Conservation (phyloP, 2,888 invertebrate genomes). For the Muscina levida region DNA sequence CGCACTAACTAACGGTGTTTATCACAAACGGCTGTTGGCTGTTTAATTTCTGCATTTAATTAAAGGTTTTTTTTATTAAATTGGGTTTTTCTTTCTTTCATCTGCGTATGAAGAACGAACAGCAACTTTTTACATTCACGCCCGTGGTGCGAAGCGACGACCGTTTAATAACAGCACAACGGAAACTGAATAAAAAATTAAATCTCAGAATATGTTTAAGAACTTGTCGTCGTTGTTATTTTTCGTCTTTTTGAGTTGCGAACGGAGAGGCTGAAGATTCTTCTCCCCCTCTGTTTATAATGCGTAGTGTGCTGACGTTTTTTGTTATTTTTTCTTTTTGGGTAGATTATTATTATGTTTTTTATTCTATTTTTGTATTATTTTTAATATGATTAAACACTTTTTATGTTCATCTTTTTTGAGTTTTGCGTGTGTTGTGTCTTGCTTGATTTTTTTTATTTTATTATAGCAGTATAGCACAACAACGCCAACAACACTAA, state of each 20-base stretch:
- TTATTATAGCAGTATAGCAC: neutral
- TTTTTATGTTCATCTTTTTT: conserved; percentile 20
- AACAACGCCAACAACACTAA: neutral
- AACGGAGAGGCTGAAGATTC: neutral
- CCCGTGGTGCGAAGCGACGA: too few species aligned
- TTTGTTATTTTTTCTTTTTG: conserved; percentile 6
- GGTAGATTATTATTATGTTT: neutral
- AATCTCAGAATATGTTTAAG: too few species aligned
- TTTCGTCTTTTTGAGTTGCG: neutral
- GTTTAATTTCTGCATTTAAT: too few species aligned
- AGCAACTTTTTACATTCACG: too few species aligned
- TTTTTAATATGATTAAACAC: conserved; percentile 47
- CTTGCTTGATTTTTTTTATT: neutral
- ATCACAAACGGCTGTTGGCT: too few species aligned
- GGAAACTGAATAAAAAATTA: too few species aligned
- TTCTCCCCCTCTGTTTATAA: conserved; percentile 12
- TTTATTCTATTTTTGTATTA: conserved; percentile 6
- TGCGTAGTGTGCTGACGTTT: conserved; percentile 14
- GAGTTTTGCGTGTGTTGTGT: neutral
- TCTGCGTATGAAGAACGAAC: too few species aligned
- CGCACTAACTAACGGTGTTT: too few species aligned
- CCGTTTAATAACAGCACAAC: too few species aligned
- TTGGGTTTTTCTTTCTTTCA: too few species aligned
- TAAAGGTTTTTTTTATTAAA: too few species aligned
- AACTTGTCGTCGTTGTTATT: too few species aligned